Conservation (phyloP, 2,113 vertebrate species). For the Carettochelys insculpta region DNA sequence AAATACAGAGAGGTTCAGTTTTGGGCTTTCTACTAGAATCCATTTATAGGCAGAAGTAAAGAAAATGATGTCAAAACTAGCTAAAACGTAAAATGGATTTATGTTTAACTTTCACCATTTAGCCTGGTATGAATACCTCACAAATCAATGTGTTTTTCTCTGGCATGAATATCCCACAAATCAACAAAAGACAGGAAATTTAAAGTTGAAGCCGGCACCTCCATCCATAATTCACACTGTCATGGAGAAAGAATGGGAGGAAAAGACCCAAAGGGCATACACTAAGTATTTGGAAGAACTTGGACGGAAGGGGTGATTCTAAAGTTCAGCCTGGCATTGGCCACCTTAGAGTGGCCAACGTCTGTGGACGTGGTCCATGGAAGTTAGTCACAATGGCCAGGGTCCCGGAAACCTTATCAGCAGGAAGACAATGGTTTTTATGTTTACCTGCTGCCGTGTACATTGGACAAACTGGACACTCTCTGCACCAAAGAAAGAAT, state of each 20-base stretch:
- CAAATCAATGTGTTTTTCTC: not conserved
- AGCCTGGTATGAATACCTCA: not conserved
- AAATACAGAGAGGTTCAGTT: not conserved
- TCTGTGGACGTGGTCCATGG: not conserved
- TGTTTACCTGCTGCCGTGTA: conserved; percentile 36
- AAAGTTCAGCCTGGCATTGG: conserved; percentile 39
- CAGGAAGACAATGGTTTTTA: conserved; percentile 28
- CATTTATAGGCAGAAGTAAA: not conserved
- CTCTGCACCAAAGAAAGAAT: too few species aligned
- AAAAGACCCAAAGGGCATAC: conserved; percentile 57
- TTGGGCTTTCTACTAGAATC: not conserved
- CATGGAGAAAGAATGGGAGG: conserved; percentile 40
- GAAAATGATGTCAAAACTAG: conserved; percentile 2
- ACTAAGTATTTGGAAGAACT: conserved; percentile 20
- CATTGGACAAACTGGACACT: too few species aligned
- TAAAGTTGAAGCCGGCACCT: conserved; percentile 36
- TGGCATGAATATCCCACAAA: conserved; percentile 26
- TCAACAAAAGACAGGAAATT: conserved; percentile 40
- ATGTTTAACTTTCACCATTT: not conserved
- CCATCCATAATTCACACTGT: not conserved
- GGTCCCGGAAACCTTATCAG: conserved; percentile 25
- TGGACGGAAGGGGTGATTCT: not conserved
- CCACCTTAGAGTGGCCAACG: too few species aligned
- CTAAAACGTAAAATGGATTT: conserved; percentile 16
- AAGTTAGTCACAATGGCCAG: conserved; percentile 43